Evolutionary conservation across 2,113 vertebrate species (phyloP), one percentile per base, ranked within the genome.

Genomic region (Leuciscus idus): DNA sequence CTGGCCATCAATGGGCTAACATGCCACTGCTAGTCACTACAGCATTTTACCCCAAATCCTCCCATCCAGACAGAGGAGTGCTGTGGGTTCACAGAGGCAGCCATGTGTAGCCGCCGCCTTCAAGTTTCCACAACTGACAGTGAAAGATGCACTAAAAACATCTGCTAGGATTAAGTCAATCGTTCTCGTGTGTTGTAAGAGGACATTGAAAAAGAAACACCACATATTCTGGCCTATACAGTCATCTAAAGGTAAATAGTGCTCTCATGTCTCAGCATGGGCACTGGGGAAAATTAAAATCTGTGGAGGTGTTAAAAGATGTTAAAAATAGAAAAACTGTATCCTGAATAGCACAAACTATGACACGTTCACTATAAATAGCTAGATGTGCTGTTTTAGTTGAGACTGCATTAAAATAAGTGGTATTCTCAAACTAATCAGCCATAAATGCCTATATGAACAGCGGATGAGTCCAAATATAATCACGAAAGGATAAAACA

Each of bases 21-120:
- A 73, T 94, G 92, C 93, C 91, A 91, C 88, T 91, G 90, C 87
- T 85, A 82, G 91, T 93, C 90, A 92, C 90, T 92, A 90, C 79
- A 83, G 23, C 50, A 50, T 9, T 75, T 50, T 66, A 30, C 48
- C 21, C 61, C 55, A 33, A 64, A 64, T 46, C 36, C 30, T 23
- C 26, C 30, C 13, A 73, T 78, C 50, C 89, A 90, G 86, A 88
- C 52, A 82, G 85, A 85, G 78, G 55, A 52, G 88, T 91, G 91
- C 89, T 91, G 87, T 92, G 91, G 92, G 83, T 88, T 90, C 81
- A 89, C 87, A 81, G 91, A 90, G 84, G 85, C 70, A 84, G 74
- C 90, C 91, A 90, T 92, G 91, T 89, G 64, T 93, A 88, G 90
- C 66, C 33, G 75, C 84, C 85, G 87, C 87, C 89, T 82, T 85